Base-by-base conservation (phyloP, 2,113 vertebrate species). In the Halichoerus grypus region DNA sequence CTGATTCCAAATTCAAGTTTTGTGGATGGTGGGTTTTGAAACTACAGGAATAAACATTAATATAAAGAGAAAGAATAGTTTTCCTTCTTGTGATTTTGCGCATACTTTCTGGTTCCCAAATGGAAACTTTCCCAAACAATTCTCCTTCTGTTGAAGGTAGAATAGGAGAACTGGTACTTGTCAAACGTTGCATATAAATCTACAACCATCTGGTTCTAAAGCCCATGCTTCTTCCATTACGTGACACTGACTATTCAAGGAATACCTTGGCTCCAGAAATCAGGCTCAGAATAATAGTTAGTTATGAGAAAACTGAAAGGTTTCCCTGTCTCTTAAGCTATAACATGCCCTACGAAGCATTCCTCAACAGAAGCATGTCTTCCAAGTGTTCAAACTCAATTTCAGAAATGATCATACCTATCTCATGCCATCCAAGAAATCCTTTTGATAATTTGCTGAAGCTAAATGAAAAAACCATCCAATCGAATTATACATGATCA, bases 1-100 rank as follows among this genome's bases (percentile, higher is more conserved):
- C 93, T 94, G 88, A 94, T 72, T 95, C 91, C 89, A 97, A 7
- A 87, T 31, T 36, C 55, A 96, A 82, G 82, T 39, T 77, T 93
- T 91, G 8, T 55, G 82, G 67, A 91, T 85, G 51, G 87, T 51
- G 84, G 49, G 65, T 77, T 97, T 94, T 79, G 51, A 92, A 95
- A 89, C 39, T 94, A 94, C 22, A 46, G 77, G 71, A 91, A 74
- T 63, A 98, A 95, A 95, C 42, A 80, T 91, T 26, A 83, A 39
- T 93, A 53, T 53, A 71, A 94, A 88, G 19, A 85, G 55, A 96
- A 96, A 96, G 24, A 83, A 63, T 61, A 49, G 24, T 86, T 74
- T 82, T 46, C 14, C 18, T 76, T 88, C 87, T 74, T 22, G n/a
- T 92, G 77, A 79, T 46, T 84, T 84, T 86, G 63, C 57, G 31